Evolutionary conservation across 2,888 invertebrate genomes (phyloP).

Genomic region (Diplazon laetatorius): DNA sequence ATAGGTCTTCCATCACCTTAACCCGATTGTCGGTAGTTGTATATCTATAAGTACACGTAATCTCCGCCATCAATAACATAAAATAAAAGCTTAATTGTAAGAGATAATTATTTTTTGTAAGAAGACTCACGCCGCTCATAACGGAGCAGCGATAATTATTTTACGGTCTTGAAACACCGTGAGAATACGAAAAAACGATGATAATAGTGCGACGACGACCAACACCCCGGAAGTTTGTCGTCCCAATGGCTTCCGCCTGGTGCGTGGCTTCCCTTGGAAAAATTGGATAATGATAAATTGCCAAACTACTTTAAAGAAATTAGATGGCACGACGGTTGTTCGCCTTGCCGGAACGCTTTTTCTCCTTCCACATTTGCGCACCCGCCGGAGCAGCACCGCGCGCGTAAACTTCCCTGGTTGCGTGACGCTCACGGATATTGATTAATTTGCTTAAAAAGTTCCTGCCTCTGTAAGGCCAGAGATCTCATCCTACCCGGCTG

Average conservation of each 20-base stretch:
- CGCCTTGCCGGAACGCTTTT: constrained; percentile 68
- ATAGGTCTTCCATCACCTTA: too few relatives aligned
- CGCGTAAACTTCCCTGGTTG: constrained; percentile 73
- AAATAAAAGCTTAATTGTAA: background rate
- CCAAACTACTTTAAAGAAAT: constrained; percentile 81
- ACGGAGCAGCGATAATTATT: constrained; percentile 22
- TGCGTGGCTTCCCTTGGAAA: constrained; percentile 70
- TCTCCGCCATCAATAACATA: background rate
- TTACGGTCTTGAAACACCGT: constrained; percentile 25
- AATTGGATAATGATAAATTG: constrained; percentile 81
- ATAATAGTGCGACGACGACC: constrained; percentile 44
- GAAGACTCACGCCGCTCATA: background rate
- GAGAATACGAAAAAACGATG: constrained; percentile 44
- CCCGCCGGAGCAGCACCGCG: constrained; percentile 61
- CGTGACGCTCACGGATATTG: constrained; percentile 74
- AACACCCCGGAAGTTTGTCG: constrained; percentile 60
- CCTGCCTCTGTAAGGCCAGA: constrained; percentile 66
- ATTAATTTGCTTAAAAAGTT: constrained; percentile 80
- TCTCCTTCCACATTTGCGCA: constrained; percentile 35
- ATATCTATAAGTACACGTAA: too few relatives aligned
- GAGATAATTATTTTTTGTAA: background rate
- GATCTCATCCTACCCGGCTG: constrained; percentile 55
- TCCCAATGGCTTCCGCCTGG: constrained; percentile 39
- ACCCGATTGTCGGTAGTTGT: too few relatives aligned
- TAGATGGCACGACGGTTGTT: constrained; percentile 69